Percentiles rank a stretch among this genome's conserved stretches.
Evolutionary conservation across 2,797 vertebrate species (phyloP).

Genomic region (Cryptoprocta ferox): DNA sequence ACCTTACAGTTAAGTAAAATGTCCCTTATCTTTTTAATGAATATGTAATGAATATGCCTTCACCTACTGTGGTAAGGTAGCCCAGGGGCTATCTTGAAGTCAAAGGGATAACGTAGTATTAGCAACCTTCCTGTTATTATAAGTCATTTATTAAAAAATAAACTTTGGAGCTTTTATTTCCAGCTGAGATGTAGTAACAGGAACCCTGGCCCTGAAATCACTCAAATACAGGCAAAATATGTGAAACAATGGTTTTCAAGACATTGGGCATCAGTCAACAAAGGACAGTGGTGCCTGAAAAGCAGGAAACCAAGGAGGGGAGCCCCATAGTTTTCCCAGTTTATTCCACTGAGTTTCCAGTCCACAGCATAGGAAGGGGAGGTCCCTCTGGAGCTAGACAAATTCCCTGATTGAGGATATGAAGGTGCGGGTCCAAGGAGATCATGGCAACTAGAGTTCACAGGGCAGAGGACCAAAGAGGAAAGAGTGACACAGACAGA

Average conservation of each 20-base stretch:
- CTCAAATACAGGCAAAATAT: background rate
- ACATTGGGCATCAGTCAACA: background rate
- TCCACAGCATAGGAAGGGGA: background rate
- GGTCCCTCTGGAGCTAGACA: fast-evolving
- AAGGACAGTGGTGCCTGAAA: background rate
- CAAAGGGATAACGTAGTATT: background rate
- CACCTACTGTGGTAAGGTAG: background rate
- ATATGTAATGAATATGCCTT: background rate
- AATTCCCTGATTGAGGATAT: background rate
- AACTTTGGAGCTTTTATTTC: background rate
- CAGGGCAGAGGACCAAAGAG: background rate
- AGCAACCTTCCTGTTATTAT: background rate
- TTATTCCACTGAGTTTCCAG: background rate
- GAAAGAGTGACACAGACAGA: background rate
- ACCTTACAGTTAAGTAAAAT: slow-evolving; percentile 10
- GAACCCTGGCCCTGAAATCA: background rate
- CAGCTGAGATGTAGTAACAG: background rate
- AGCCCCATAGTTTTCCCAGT: background rate
- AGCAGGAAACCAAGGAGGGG: background rate
- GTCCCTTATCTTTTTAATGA: slow-evolving; percentile 24
- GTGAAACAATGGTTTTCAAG: background rate
- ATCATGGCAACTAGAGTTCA: background rate
- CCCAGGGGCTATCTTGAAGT: background rate
- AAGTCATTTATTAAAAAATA: slow-evolving; percentile 7
- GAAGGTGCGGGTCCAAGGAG: background rate